Percentiles rank a stretch among this genome's conserved stretches.
Conservation (phyloP, 2,113 vertebrate genomes). For the Oxyruncus cristatus region DNA sequence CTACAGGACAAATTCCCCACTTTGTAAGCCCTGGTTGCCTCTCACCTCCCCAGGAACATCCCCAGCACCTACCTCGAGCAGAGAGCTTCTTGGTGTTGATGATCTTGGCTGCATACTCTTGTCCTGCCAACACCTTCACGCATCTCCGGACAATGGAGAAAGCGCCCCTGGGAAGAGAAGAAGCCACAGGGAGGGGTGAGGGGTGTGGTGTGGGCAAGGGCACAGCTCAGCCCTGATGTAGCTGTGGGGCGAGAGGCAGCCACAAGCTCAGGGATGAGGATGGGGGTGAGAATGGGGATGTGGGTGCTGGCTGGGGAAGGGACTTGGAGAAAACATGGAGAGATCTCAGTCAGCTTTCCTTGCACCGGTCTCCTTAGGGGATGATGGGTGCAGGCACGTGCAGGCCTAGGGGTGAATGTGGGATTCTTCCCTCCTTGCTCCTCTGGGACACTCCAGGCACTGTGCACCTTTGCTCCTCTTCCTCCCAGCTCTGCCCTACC, state of each 20-base stretch:
- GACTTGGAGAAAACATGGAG: background rate
- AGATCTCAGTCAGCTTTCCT: background rate
- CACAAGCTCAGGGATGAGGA: background rate
- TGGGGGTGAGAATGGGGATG: too few relatives aligned
- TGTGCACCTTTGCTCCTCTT: fast-evolving
- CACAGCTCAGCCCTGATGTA: background rate
- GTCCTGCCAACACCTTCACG: constrained; percentile 82
- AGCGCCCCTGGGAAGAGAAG: constrained; percentile 73
- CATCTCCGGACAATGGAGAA: constrained; percentile 84
- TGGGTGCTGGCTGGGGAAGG: background rate
- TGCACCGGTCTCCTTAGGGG: background rate
- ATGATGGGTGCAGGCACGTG: background rate
- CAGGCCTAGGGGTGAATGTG: background rate
- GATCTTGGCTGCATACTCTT: constrained; percentile 85
- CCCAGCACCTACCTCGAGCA: constrained; percentile 73
- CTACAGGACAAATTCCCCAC: background rate
- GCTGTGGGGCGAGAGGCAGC: background rate
- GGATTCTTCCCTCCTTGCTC: fast-evolving
- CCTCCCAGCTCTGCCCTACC: background rate
- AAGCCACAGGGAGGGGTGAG: background rate
- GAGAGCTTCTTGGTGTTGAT: constrained; percentile 87
- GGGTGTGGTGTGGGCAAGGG: fast-evolving
- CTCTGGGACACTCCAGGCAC: background rate
- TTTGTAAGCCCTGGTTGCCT: background rate
- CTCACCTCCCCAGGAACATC: fast-evolving